Evolutionary conservation across 2,888 invertebrate genomes (phyloP), one percentile per base, ranked within the genome.

Genomic region (Caenorhabditis uteleia): DNA sequence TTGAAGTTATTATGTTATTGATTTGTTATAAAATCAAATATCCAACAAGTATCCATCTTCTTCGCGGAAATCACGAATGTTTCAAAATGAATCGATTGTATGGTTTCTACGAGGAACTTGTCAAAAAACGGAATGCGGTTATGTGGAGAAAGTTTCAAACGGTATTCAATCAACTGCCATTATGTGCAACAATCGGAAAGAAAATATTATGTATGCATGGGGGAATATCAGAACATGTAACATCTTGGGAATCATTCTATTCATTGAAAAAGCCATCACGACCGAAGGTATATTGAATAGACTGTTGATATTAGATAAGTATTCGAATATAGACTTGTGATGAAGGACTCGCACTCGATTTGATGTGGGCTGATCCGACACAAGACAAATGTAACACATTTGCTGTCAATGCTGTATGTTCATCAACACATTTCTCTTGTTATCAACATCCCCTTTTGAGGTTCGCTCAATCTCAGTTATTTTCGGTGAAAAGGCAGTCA

Each of bases 51-150:
- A 61, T 78, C n/a, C 61, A 70, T 34, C 42, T 79, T 55, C 61
- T 78, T n/a, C 58, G 78, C 18, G 78, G 77, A 18, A 79, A 78
- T 53, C 78, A 79, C 55, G 79, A 79, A 46, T 76, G 75, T 38
- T 44, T 46, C 27, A n/a, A 56, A 47, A 62, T 68, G 62, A 77
- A 77, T 39, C 65, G 77, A 12, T 21, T 64, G 36, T 77, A 77
- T 56, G 77, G 77, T 14, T 79, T 79, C 51, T 68, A 79, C 62
- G 75, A 72, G 16, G 78, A 79, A 40, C 14, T 74, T 34, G 39
- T 43, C 10, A 42, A 69, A 3, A 75, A 75, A 39, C 58, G 77
- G 26, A 46, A 42, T n/a, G 16, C 53, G 1, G n/a, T n/a, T 3
- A 54, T 78, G 45, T 79, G 78, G 77, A 66, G 64, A 18, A 46